Percentiles rank a stretch among this genome's conserved stretches.
phyloP scores from a whole-genome alignment of 2,113 vertebrate species.

The Ciconia boyciana region DNA sequence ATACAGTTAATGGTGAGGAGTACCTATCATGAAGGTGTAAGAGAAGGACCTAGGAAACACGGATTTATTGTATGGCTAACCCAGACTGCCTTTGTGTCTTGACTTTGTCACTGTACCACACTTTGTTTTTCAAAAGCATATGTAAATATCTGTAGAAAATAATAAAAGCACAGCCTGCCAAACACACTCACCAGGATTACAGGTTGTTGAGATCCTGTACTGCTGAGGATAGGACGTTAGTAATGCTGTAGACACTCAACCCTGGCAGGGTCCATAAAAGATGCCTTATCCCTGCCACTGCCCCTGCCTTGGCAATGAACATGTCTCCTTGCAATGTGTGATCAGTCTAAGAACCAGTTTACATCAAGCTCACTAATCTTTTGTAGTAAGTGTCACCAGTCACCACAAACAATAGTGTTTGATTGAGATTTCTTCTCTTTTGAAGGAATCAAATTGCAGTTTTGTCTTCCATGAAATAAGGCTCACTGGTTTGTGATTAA shows the following conservation, averaged over 20 bases:
- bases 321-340: neutral
- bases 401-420: constrained; percentile 47
- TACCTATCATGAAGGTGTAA: neutral
- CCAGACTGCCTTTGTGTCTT: neutral
- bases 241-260: neutral
- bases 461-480: constrained; percentile 32
- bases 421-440: constrained; percentile 52
- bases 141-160: neutral
- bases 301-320: neutral
- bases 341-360: neutral
- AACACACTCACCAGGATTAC: neutral
- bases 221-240: neutral
- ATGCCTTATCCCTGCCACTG: neutral
- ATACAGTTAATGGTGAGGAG: neutral
- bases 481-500: constrained; percentile 37
- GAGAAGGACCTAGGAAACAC: neutral
- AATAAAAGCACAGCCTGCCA: neutral
- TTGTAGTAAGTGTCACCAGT: constrained; percentile 34
- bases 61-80: neutral
- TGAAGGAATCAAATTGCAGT: constrained; percentile 51
- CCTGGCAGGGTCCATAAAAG: neutral
- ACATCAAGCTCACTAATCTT: neutral
- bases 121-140: neutral
- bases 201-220: neutral
- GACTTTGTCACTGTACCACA: neutral